Evolutionary conservation across 2,113 vertebrate genomes (phyloP).

Genomic region (Hydropotes inermis): DNA sequence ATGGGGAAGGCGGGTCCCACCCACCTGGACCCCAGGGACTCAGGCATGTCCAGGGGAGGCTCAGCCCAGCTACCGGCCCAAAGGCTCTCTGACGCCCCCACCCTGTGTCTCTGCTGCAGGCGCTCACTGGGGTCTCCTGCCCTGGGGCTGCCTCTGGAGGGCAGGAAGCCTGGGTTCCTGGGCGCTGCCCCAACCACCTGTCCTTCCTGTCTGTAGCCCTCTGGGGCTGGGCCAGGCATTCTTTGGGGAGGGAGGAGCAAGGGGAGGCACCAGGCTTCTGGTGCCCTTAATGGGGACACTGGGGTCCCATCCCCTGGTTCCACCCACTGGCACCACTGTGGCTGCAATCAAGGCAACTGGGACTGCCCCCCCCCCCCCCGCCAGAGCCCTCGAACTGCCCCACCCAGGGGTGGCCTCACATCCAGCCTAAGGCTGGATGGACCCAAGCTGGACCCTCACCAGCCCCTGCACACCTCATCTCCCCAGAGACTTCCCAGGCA

Average conservation of each 20-base stretch:
- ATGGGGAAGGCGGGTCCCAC: neutral
- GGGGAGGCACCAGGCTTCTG: neutral
- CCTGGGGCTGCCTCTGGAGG: neutral
- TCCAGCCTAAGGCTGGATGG: neutral
- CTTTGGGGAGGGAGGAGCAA: neutral
- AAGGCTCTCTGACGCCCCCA: no score
- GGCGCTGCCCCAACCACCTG: neutral
- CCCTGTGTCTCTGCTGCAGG: neutral
- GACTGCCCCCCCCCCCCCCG: neutral
- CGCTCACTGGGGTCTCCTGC: neutral
- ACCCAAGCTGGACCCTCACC: neutral
- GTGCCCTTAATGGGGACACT: neutral
- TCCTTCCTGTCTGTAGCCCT: neutral
- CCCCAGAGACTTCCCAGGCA: neutral
- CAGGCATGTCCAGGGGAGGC: neutral
- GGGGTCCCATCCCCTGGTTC: neutral
- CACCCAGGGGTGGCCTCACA: neutral
- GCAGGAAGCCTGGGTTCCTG: neutral
- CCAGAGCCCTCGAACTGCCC: neutral
- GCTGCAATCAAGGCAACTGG: neutral
- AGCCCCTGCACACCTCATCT: neutral
- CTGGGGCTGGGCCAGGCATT: neutral
- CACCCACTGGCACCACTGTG: neutral
- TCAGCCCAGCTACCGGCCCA: rapidly evolving
- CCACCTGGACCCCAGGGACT: neutral